Conservation (phyloP, 1,140 invertebrate genomes). For the Eriocheir sinensis region DNA sequence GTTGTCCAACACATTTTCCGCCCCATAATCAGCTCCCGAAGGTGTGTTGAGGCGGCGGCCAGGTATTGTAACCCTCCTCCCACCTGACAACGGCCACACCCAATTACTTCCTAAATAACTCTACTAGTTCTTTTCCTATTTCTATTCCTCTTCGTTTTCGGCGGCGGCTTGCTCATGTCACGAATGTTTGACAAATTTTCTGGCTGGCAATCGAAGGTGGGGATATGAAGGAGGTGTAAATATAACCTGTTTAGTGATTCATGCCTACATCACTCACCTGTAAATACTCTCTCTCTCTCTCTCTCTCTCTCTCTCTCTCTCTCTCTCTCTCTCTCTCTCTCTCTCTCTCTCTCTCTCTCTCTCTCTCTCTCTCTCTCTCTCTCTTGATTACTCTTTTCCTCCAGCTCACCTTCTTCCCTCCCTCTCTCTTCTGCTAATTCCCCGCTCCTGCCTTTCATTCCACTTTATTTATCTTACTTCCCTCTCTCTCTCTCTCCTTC, state of each 20-base stretch:
- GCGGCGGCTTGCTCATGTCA: no score
- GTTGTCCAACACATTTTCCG: background rate
- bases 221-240: no score
- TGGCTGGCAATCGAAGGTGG: no score
- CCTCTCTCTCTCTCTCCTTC: background rate
- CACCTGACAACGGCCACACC: background rate
- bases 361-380: background rate
- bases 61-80: background rate
- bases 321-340: slow-evolving; percentile 42
- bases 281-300: background rate
- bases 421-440: background rate
- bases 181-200: no score
- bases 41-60: background rate
- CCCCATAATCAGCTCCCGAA: background rate
- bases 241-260: no score
- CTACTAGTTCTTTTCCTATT: background rate
- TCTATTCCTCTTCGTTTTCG: no score
- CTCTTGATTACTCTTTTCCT: background rate
- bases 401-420: background rate
- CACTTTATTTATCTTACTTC: background rate
- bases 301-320: slow-evolving; percentile 46
- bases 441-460: background rate
- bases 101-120: background rate
- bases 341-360: background rate
- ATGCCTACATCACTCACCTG: background rate